Conservation (phyloP, 1,140 invertebrate species). For the Laodelphax striatellus region DNA sequence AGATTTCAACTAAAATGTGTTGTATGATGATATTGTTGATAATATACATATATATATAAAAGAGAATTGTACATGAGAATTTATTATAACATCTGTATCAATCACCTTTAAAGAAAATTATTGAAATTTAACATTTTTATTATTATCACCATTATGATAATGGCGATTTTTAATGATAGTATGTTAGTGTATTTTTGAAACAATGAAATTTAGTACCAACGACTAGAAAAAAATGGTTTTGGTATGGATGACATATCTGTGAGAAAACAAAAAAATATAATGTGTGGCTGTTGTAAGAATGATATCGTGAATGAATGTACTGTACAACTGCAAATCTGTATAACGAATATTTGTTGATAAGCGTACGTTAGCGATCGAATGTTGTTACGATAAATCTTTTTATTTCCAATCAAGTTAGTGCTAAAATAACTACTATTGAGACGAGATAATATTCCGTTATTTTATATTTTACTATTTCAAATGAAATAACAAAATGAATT, state of each 20-base stretch:
- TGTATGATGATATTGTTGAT: conserved; percentile 14
- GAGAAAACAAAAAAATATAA: conserved; percentile 4
- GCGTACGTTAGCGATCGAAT: neutral
- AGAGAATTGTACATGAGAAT: conserved; percentile 7
- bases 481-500: conserved; percentile 10
- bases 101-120: conserved; percentile 12
- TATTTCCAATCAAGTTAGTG: neutral
- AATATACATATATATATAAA: conserved; percentile 11
- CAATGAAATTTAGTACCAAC: conserved; percentile 17
- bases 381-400: neutral
- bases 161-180: conserved; percentile 1
- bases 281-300: conserved; percentile 6
- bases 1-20: conserved; percentile 5
- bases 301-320: neutral
- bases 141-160: conserved; percentile 1
- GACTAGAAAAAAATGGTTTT: conserved; percentile 12
- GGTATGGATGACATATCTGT: neutral
- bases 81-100: conserved; percentile 11
- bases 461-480: conserved; percentile 15
- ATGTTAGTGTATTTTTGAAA: conserved; percentile 19
- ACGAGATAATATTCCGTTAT: conserved; percentile 12
- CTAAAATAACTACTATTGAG: neutral
- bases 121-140: conserved; percentile 6
- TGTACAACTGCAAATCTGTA: neutral
- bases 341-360: neutral